Evolutionary conservation across 2,113 vertebrate species (phyloP).

Genomic region (Saimiri boliviensis): DNA sequence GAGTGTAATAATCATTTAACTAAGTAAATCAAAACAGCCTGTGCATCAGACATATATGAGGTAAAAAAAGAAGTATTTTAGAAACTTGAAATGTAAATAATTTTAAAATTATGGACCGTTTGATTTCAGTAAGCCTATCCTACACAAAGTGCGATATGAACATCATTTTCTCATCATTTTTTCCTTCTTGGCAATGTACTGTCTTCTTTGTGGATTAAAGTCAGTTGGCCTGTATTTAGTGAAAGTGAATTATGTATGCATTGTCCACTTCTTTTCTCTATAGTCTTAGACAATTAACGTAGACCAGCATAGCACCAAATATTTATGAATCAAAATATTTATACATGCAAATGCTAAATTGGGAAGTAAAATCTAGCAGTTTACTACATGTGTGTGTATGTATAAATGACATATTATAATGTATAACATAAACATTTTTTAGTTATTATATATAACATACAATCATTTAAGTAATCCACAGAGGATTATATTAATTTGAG

Average conservation of each 20-base stretch:
- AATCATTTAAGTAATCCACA: not conserved
- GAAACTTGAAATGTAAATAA: not conserved
- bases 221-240: not conserved
- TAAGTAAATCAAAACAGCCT: not conserved
- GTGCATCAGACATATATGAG: not conserved
- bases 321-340: not conserved
- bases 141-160: not conserved
- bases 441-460: not conserved
- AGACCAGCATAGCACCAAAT: not conserved
- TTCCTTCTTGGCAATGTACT: not conserved
- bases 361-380: not conserved
- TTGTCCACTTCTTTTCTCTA: not conserved
- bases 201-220: not conserved
- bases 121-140: not conserved
- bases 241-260: not conserved
- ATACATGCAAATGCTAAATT: not conserved
- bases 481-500: not conserved
- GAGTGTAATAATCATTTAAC: not conserved
- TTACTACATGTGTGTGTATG: not conserved
- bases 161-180: not conserved
- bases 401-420: not conserved
- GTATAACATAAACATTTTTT: not conserved
- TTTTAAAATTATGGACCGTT: not conserved
- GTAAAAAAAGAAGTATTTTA: slow-evolving; percentile 21
- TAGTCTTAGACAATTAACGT: not conserved